Base-by-base conservation (phyloP, 2,888 invertebrate genomes). In the Pachliopta kotzebuea region DNA sequence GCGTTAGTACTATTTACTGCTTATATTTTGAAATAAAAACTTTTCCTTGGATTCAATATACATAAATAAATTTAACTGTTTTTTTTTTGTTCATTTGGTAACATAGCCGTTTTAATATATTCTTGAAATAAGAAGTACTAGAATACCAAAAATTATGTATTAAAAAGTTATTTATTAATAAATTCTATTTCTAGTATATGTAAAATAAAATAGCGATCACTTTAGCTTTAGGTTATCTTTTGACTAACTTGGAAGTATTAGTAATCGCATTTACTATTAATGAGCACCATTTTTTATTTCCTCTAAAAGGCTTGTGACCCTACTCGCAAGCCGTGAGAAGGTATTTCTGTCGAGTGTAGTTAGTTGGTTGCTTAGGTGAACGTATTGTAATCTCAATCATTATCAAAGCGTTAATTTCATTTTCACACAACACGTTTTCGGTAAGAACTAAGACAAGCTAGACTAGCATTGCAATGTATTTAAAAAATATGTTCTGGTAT, bases 341-440 rank as follows among this genome's bases (percentile, higher is more conserved):
- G 84, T 83, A 88, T 90, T 88, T 85, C 83, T 82, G 78, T 81
- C 74, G 76, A 76, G 75, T 77, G 6, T 45, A 45, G 37, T 78
- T 78, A 72, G 75, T 72, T 74, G 75, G 76, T 77, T 57, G 54
- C 70, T 70, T 79, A 79, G 78, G 79, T 80, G 82, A 76, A 76
- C 69, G 77, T 79, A 79, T 80, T 77, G 75, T 81, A 77, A 69
- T 71, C 67, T 67, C 66, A 70, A 73, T 71, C 69, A 49, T 61
- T 68, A 60, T 67, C 67, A 69, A 56, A 42, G 50, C 49, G 23
- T 20, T 58, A 18, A 6, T 31, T 63, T 59, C 1, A 63, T 50
- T 67, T 71, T 69, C 66, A 67, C 68, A 67, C 65, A 67, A 21
- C 58, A 50, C 58, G 21, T 60, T 67, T 68, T 56, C 18, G 18